Percentiles rank a stretch among this genome's conserved stretches.
Conservation (phyloP, 2,113 vertebrate genomes). For the Cavia aperea region DNA sequence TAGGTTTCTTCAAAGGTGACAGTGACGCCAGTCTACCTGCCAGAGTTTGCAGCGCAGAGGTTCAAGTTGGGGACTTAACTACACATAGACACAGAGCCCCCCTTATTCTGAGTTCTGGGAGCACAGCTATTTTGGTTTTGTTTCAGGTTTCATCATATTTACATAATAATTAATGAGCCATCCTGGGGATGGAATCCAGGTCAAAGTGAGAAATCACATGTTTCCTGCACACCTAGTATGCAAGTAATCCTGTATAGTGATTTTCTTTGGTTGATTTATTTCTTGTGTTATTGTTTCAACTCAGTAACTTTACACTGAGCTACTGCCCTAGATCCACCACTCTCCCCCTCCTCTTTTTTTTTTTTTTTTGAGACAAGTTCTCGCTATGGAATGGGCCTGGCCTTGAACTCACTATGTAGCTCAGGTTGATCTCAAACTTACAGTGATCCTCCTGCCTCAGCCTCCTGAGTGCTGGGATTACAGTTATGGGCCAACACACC, state of each 20-base stretch:
- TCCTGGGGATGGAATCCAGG: background rate
- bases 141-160: background rate
- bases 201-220: background rate
- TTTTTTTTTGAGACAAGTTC: background rate
- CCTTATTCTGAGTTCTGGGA: background rate
- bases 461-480: background rate
- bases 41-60: background rate
- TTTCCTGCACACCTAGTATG: fast-evolving
- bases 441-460: background rate
- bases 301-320: background rate
- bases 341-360: background rate
- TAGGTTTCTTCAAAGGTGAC: background rate
- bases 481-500: background rate
- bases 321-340: background rate
- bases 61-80: background rate
- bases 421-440: background rate
- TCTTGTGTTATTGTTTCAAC: background rate
- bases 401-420: background rate
- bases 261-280: background rate
- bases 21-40: background rate
- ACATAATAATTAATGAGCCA: background rate
- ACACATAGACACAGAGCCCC: background rate
- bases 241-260: fast-evolving
- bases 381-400: background rate
- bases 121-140: background rate